Percentiles rank a stretch among this genome's conserved stretches.
phyloP scores from a whole-genome alignment of 2,888 invertebrate genomes.

The Cephus runcator region DNA sequence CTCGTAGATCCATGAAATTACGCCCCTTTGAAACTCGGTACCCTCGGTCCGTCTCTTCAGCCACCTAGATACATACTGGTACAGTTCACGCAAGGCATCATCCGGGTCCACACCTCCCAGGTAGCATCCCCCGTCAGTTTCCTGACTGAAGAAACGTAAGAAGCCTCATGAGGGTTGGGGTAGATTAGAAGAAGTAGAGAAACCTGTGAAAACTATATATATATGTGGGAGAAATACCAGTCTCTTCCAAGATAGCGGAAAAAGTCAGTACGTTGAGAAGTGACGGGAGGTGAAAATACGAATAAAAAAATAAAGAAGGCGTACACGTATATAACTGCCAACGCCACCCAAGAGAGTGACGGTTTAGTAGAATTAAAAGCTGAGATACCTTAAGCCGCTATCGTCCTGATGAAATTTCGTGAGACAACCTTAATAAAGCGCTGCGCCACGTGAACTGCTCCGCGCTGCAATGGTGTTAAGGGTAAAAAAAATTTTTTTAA shows the following conservation, averaged over 20 bases:
- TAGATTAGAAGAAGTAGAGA: neutral
- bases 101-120: neutral
- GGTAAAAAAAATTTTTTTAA: neutral
- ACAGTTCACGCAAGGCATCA: neutral
- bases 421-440: slow-evolving; percentile 19
- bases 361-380: slow-evolving; percentile 15
- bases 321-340: slow-evolving; percentile 1
- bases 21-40: slow-evolving; percentile 30
- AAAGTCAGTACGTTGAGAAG: neutral
- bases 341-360: slow-evolving; percentile 15
- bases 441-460: neutral
- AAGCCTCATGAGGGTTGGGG: neutral
- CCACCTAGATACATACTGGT: neutral
- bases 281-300: neutral
- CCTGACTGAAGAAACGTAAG: neutral
- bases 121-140: neutral
- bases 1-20: slow-evolving; percentile 39
- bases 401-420: slow-evolving; percentile 48
- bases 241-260: neutral
- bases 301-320: slow-evolving; percentile 3
- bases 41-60: neutral
- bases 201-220: neutral
- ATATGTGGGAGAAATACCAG: neutral
- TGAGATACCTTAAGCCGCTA: slow-evolving; percentile 38
- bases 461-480: neutral